Conservation (phyloP, 2,797 vertebrate species). For the Myotis planiceps region DNA sequence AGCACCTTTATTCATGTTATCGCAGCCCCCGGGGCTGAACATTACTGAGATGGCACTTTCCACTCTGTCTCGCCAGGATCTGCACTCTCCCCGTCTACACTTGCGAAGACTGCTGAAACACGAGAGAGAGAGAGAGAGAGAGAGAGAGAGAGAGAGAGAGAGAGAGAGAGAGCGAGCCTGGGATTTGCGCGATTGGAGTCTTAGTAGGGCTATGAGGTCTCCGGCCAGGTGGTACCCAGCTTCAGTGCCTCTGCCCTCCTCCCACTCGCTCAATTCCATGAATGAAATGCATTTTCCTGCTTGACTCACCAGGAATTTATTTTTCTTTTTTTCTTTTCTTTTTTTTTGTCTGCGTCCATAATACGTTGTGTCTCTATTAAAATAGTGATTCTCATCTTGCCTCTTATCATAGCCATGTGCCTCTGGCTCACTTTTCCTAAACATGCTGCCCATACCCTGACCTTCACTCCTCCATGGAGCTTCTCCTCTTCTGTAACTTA, state of each 20-base stretch:
- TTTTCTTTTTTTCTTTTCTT: constrained; percentile 23
- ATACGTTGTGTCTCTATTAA: neutral
- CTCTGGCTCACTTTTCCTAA: neutral
- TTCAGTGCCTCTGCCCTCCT: neutral
- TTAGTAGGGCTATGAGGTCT: too few relatives aligned
- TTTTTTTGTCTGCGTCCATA: neutral
- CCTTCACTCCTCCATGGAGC: neutral
- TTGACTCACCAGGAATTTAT: neutral
- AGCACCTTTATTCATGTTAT: neutral
- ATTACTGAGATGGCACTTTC: neutral
- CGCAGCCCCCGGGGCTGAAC: neutral
- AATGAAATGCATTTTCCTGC: neutral
- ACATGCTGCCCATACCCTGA: neutral
- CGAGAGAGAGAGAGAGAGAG: too few relatives aligned
- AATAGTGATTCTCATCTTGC: neutral
- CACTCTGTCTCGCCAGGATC: neutral
- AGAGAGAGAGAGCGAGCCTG: too few relatives aligned
- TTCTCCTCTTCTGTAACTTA: neutral
- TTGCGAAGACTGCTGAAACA: neutral
- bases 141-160: too few relatives aligned
- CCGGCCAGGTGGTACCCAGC: too few relatives aligned
- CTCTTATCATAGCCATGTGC: neutral
- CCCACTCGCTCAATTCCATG: neutral
- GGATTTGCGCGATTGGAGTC: neutral
- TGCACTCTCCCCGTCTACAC: neutral